Evolutionary conservation across 2,888 invertebrate species (phyloP).

Genomic region (Tuta absoluta): DNA sequence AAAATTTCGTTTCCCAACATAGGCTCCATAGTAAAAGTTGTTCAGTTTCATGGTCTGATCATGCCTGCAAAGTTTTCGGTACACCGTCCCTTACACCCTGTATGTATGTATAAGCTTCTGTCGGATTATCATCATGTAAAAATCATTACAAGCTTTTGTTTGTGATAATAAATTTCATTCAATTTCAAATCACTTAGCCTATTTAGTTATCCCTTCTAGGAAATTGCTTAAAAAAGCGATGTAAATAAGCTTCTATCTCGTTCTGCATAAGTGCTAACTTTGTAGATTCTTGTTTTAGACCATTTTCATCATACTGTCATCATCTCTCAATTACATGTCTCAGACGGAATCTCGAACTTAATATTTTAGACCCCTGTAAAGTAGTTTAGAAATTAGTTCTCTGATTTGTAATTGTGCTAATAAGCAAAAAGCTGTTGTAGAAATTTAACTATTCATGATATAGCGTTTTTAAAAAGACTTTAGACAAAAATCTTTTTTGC

Average conservation of each 20-base stretch:
- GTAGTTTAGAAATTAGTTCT: no score
- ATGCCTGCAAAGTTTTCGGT: no score
- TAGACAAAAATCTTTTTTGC: background rate
- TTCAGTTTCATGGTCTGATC: no score
- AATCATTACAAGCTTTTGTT: background rate
- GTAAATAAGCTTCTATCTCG: conserved; percentile 22
- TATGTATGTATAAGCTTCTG: no score
- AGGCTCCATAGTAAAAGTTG: no score
- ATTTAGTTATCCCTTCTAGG: background rate
- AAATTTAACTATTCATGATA: background rate
- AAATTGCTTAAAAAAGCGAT: background rate
- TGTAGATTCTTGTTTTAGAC: conserved; percentile 1
- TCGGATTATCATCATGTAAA: no score
- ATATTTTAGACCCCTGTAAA: no score
- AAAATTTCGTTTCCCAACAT: no score
- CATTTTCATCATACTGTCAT: no score
- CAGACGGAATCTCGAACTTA: no score
- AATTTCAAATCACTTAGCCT: background rate
- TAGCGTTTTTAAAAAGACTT: background rate
- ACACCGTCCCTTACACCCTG: no score
- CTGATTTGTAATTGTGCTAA: background rate
- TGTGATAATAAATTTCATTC: background rate
- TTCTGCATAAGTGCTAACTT: conserved; percentile 14
- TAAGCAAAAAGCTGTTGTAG: background rate
- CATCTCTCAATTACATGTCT: no score